Conservation (phyloP, 2,113 vertebrate species). For the Malurus cyaneus region DNA sequence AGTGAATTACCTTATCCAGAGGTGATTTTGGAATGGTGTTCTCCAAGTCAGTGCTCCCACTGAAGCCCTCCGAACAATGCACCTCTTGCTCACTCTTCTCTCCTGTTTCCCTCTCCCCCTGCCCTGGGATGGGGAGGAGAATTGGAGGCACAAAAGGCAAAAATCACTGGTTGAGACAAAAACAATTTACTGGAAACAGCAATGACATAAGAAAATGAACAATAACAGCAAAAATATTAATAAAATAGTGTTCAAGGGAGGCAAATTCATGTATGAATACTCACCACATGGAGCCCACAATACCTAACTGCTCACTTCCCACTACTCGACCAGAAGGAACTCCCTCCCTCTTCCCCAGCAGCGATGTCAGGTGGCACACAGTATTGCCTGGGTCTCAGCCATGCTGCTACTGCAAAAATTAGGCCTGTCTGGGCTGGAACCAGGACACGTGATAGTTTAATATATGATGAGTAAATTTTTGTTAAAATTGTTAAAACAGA, state of each 20-base stretch:
- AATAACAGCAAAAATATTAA: neutral
- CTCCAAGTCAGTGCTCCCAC: neutral
- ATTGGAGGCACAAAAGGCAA: neutral
- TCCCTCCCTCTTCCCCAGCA: neutral
- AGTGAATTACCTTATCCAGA: neutral
- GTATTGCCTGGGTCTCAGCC: neutral
- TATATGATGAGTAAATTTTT: neutral
- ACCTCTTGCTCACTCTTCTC: neutral
- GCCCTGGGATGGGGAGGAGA: neutral
- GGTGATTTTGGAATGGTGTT: neutral
- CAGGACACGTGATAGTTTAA: neutral
- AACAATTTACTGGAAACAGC: neutral
- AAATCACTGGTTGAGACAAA: neutral
- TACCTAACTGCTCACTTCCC: accelerated
- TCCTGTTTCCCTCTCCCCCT: neutral
- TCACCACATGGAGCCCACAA: accelerated
- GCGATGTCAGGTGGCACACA: neutral
- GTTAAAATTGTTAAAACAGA: neutral
- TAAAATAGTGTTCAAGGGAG: neutral
- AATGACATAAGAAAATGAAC: neutral
- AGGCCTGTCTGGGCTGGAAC: neutral
- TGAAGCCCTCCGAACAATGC: neutral
- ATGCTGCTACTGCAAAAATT: neutral
- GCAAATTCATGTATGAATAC: neutral
- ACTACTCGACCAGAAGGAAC: accelerated